These are phyloP conservation scores for Panulirus ornatus DNA, from an alignment of 1,140 invertebrate species.

Conservation along the genomic window DNA sequence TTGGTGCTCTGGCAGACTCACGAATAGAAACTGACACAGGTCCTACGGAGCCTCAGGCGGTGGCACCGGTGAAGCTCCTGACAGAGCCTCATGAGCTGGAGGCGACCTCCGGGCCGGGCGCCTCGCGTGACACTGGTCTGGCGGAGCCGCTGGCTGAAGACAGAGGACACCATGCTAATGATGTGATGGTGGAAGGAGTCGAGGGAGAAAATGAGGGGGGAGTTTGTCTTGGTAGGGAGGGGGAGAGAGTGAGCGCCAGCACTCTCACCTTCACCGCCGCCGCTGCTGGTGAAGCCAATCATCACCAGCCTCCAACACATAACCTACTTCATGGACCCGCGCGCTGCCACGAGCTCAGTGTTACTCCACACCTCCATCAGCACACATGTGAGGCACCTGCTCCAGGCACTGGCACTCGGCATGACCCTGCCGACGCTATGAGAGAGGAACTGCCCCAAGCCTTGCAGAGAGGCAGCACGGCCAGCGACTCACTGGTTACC, in stretches of 20 bases:
- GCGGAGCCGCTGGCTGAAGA: neutral
- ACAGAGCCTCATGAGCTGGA: too few species aligned
- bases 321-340: conserved; percentile 33
- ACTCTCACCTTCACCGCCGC: conserved; percentile 23
- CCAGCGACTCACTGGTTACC: neutral
- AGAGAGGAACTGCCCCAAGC: neutral
- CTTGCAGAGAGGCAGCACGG: neutral
- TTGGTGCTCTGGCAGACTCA: too few species aligned
- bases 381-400: conserved; percentile 23
- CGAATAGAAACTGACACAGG: too few species aligned
- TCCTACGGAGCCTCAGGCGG: too few species aligned
- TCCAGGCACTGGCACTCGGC: conserved; percentile 12
- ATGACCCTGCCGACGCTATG: conserved; percentile 30
- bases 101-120: neutral
- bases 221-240: neutral
- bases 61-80: too few species aligned
- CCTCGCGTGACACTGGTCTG: neutral
- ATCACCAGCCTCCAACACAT: conserved; percentile 25
- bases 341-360: conserved; percentile 40
- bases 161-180: neutral
- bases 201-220: conserved; percentile 1
- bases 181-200: neutral
- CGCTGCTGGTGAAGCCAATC: conserved; percentile 53
- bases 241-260: conserved; percentile 32
- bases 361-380: conserved; percentile 13